Percentiles rank a stretch among this genome's conserved stretches.
phyloP scores from a whole-genome alignment of 2,797 vertebrate species.

The Gobionotothen gibberifrons region DNA sequence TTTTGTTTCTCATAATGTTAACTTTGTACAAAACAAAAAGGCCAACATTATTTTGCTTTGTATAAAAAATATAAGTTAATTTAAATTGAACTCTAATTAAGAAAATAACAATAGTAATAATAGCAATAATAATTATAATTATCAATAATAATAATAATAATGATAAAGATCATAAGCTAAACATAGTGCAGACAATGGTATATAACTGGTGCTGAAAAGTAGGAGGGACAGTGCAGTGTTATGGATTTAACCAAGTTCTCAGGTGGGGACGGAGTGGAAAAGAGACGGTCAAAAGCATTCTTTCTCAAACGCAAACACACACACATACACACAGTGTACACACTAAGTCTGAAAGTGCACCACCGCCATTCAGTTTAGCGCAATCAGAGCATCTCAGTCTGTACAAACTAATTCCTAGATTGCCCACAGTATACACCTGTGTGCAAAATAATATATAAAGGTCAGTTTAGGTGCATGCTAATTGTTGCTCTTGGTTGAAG shows the following conservation, averaged over 20 bases:
- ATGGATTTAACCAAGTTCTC: slow-evolving; percentile 75
- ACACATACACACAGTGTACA: slow-evolving; percentile 30
- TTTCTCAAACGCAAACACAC: slow-evolving; percentile 34
- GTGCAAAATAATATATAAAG: slow-evolving; percentile 72
- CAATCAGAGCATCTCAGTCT: slow-evolving; percentile 82
- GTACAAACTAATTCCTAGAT: slow-evolving; percentile 74
- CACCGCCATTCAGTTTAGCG: slow-evolving; percentile 83
- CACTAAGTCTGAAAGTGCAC: slow-evolving; percentile 82
- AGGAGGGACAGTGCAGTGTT: slow-evolving; percentile 80
- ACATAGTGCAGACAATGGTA: slow-evolving; percentile 88
- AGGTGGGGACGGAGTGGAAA: slow-evolving; percentile 52
- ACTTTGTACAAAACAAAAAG: slow-evolving; percentile 89
- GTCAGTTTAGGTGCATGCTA: slow-evolving; percentile 76
- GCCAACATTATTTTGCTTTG: slow-evolving; percentile 83
- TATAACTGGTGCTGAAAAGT: slow-evolving; percentile 81
- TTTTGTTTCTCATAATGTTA: slow-evolving; percentile 82
- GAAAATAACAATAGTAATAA: slow-evolving; percentile 89
- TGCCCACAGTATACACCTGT: slow-evolving; percentile 74
- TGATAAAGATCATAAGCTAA: slow-evolving; percentile 83
- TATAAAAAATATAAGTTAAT: slow-evolving; percentile 92
- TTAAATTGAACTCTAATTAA: slow-evolving; percentile 89
- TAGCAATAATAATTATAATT: slow-evolving; percentile 79
- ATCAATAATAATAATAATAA: slow-evolving; percentile 72
- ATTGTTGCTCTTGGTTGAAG: slow-evolving; percentile 80
- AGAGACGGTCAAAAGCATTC: slow-evolving; percentile 50